Base-by-base conservation (phyloP, 2,113 vertebrate genomes). In the Hiodon tergisus region DNA sequence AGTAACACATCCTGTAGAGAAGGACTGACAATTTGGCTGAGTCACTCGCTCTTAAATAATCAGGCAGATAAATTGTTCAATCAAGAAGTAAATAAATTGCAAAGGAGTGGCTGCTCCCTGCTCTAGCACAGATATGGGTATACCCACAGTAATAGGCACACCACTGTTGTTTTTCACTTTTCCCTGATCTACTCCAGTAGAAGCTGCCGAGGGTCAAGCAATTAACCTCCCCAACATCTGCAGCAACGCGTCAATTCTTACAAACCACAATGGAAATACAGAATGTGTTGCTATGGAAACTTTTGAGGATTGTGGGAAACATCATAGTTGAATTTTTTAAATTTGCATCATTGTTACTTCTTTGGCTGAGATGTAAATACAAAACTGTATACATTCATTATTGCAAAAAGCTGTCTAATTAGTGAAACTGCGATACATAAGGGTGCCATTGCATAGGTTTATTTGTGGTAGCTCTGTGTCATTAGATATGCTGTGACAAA, bases 221-320 rank as follows among this genome's bases (percentile, higher is more conserved):
- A 48, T 71, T 71, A 60, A 58, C 54, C 55, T 69, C 53, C 8
- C 4, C 70, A 60, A 47, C 54, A 58, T 7, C 53, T 70, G 8
- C 2, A 11, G 51, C 69, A 70, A 47, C 17, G 7, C 31, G 31
- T 7, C 54, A 7, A 71, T 17, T 58, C 8, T n/a, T 31, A 10
- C 55, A 11, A 71, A 50, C 59, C 16, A 6, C 55, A 59, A 14
- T 47, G 31, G 54, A 60, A 71, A 71, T 5, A 46, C 17, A 71
- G 47, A 14, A 59, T 13, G 54, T 0, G 70, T 71, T 71, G 70
- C 54, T 59, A 71, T 71, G 59, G 70, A 46, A 71, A 71, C 55
- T 71, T 31, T 71, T 14, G 17, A 59, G 31, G 55, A 59, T 14
- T 7, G 3, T 59, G 31, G 6, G 31, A 11, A 31, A 52, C 10